Evolutionary conservation across 2,113 vertebrate species (phyloP), one percentile per base, ranked within the genome.

Genomic region (Numida meleagris): DNA sequence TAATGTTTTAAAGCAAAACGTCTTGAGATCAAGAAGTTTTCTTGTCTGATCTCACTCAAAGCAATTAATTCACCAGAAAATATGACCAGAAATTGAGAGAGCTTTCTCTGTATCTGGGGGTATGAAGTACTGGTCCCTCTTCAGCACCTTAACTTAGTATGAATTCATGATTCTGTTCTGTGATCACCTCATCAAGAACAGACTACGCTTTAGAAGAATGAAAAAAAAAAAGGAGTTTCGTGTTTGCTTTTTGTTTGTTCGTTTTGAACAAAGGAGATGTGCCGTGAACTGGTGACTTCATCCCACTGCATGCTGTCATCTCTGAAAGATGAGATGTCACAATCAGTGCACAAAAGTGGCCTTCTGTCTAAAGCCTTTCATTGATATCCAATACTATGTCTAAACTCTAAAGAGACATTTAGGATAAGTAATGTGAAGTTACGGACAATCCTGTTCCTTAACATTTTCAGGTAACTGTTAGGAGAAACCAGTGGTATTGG

Each of bases 221-320:
- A 43, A 43, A 17, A 43, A 43, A 51, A 74, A 77, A 91, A 94
- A 86, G 33, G 51, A 57, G 29, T 25, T 91, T 82, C 77, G 95
- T 94, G 74, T 96, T 86, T 68, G 46, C 19, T 59, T 65, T 84
- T 77, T 27, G 34, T n/a, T 87, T 89, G 61, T 51, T 89, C 82
- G 29, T 73, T 94, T 82, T 77, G 62, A 91, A 95, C 93, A 96
- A 95, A 85, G 51, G 50, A 82, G 63, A 89, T 50, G 6, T 0
- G 3, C 51, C 74, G 13, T 36, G 62, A 81, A 62, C 33, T 53
- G 58, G 48, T 96, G 96, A 92, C 84, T 90, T 95, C 89, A 95
- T 72, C 55, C 51, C 21, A 12, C 48, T 76, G 84, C 75, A 34
- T 10, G 62, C 2, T 62, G 63, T 34, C 68, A 42, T 75, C 63